Base-by-base conservation (phyloP, 2,888 invertebrate species). In the Scaptodrosophila latifasciaeformis region DNA sequence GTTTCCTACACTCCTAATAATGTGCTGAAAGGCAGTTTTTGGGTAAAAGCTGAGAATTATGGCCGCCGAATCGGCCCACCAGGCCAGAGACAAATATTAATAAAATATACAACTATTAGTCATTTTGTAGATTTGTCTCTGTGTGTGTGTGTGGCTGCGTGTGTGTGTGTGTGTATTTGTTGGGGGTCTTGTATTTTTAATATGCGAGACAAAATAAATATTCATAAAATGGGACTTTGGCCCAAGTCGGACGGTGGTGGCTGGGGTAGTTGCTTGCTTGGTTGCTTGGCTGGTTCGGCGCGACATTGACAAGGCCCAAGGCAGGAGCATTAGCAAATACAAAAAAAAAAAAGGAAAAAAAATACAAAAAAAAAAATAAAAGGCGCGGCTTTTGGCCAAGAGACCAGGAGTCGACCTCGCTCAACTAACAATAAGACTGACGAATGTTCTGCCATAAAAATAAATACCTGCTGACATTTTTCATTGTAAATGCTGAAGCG, bases 71-170 rank as follows among this genome's bases (percentile, higher is more conserved):
- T 13, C 13, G 37, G 37, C 6, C 13, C 13, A 37, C 3, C 9
- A 12, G 40, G 12, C 12, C 13, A 24, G 21, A 61, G 65, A 65
- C 64, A 76, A 72, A 76, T 76, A 76, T 79, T 72, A 79, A 76
- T 79, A 76, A 79, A 79, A 76, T 80, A 80, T 77, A 77, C 80
- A 77, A 80, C 76, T 80, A 74, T 77, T 80, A 80, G 76, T 80
- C 80, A 80, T 74, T 70, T 70, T 63, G 61, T 59, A 55, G 48
- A 49, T 46, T 3, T 47, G 7, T 43, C 17, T 61, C 10, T 27
- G 13, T 48, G 7, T 37, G 6, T 40, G 24, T 56, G 12, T 52
- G 40, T 45, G 52, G 57, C 39, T 51, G 35, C 35, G 45, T 56
- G 42, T 52, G 46, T 55, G 31, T 57, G 34, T 54, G 18, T 52